Evolutionary conservation across 2,888 invertebrate species (phyloP).

Genomic region (Oegoconia quadripuncta): DNA sequence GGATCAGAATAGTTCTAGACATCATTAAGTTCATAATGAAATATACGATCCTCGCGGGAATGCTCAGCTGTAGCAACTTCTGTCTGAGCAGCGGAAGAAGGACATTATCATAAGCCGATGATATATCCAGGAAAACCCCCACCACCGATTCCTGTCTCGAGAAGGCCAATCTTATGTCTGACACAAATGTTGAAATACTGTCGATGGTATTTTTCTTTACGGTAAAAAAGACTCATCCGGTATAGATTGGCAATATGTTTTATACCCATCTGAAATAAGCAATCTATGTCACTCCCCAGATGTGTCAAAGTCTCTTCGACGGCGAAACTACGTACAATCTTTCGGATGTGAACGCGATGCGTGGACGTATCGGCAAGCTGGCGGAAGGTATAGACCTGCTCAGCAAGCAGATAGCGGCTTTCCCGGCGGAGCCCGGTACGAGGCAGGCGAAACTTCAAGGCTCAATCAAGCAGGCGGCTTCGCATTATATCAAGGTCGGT

Average conservation of each 20-base stretch:
- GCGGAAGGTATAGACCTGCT: conserved; percentile 92
- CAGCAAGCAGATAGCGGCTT: conserved; percentile 87
- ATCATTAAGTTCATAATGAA: too few species aligned
- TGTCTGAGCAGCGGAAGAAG: too few species aligned
- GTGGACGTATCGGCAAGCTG: conserved; percentile 90
- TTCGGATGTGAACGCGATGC: conserved; percentile 89
- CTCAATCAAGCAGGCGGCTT: conserved; percentile 87
- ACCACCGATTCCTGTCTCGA: too few species aligned
- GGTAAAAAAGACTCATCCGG: background rate
- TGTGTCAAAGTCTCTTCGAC: conserved; percentile 83
- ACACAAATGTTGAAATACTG: too few species aligned
- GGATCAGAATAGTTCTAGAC: too few species aligned
- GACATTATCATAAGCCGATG: too few species aligned
- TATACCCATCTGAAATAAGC: background rate
- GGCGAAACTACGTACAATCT: conserved; percentile 95
- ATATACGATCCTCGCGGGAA: too few species aligned
- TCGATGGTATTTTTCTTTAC: too few species aligned
- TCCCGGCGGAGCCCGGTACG: conserved; percentile 81
- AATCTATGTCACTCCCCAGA: conserved; percentile 41
- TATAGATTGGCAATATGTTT: background rate
- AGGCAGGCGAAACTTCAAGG: conserved; percentile 83
- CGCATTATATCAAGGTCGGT: conserved; percentile 85
- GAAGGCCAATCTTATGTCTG: too few species aligned
- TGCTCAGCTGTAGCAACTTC: too few species aligned
- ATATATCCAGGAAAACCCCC: too few species aligned